phyloP scores from a whole-genome alignment of 2,888 invertebrate genomes.

The Therioaphis trifolii region DNA sequence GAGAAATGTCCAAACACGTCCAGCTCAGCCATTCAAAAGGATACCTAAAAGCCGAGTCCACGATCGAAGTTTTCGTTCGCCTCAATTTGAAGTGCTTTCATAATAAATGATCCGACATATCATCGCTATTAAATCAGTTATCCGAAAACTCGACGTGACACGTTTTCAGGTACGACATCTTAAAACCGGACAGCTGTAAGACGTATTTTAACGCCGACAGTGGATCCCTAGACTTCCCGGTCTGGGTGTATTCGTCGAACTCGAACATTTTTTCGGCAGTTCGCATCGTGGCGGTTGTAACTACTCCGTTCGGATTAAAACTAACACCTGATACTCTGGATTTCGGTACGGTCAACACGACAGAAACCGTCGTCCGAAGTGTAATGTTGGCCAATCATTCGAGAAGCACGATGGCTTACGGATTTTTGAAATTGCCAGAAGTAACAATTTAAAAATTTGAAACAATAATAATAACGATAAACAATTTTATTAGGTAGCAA shows the following conservation, averaged over 20 bases:
- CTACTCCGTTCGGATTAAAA: constrained; percentile 63
- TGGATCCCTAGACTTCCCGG: constrained; percentile 29
- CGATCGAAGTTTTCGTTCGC: constrained; percentile 1
- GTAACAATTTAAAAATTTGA: constrained; percentile 45
- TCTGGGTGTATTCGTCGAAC: not conserved
- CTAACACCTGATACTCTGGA: constrained; percentile 62
- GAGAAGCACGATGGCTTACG: constrained; percentile 59
- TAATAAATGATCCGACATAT: not conserved
- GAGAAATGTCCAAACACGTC: constrained; percentile 58
- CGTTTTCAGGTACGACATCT: constrained; percentile 31
- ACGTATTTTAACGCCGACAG: not conserved
- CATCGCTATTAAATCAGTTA: too few species aligned
- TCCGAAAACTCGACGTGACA: too few species aligned
- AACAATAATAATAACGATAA: not conserved
- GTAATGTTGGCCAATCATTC: constrained; percentile 64
- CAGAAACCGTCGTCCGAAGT: constrained; percentile 62
- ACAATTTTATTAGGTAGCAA: too few species aligned
- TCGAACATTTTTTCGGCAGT: not conserved
- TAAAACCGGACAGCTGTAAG: not conserved
- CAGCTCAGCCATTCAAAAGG: constrained; percentile 19
- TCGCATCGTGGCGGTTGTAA: constrained; percentile 57
- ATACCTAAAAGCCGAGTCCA: constrained; percentile 49
- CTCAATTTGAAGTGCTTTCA: constrained; percentile 33
- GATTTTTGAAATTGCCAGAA: constrained; percentile 64
- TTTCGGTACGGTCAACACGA: constrained; percentile 64